These are phyloP conservation scores for Aphelocoma coerulescens DNA, from an alignment of 2,113 vertebrate species.

Conservation along the genomic window DNA sequence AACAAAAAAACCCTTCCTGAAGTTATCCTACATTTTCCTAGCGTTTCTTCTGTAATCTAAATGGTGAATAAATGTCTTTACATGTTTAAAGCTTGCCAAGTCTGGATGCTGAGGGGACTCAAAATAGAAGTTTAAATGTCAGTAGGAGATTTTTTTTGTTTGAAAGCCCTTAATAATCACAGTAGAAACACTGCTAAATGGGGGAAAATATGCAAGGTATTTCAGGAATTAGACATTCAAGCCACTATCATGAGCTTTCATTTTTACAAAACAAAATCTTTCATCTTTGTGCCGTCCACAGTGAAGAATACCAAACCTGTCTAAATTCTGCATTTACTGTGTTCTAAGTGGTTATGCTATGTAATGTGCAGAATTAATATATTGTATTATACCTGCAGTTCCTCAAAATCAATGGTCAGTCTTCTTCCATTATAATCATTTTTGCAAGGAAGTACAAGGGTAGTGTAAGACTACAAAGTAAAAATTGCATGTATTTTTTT, in stretches of 20 bases:
- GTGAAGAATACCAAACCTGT: neutral
- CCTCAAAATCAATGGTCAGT: neutral
- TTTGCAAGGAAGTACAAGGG: neutral
- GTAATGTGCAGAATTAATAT: neutral
- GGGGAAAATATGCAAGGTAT: neutral
- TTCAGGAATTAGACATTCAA: neutral
- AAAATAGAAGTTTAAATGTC: neutral
- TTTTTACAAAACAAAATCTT: neutral
- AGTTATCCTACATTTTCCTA: neutral
- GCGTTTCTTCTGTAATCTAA: neutral
- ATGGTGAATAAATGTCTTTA: neutral
- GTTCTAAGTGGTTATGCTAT: neutral
- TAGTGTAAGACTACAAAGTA: neutral
- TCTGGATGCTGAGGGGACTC: neutral
- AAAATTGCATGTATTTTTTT: neutral
- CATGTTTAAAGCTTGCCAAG: neutral
- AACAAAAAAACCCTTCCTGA: neutral
- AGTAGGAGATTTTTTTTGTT: neutral
- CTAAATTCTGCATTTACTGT: neutral
- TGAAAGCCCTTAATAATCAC: neutral
- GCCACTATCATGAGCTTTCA: neutral
- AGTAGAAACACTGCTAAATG: neutral
- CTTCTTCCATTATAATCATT: neutral
- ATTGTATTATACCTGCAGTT: neutral
- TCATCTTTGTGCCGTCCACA: neutral